Evolutionary conservation across 2,113 vertebrate species (phyloP), one percentile per base, ranked within the genome.

Genomic region (Gobiocypris rarus): DNA sequence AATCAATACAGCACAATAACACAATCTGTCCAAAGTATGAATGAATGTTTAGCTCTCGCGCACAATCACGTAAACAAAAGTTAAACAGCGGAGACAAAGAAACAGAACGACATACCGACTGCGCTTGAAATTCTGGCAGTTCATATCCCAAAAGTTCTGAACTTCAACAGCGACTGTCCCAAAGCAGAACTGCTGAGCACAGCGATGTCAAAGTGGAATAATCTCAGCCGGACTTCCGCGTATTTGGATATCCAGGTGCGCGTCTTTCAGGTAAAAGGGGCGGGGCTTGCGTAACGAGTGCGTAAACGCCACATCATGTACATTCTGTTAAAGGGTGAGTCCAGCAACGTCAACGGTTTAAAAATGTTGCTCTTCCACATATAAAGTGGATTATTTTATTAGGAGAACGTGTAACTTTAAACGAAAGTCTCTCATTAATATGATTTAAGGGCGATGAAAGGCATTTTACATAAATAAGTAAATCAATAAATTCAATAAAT

Each of bases 181-280:
- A 41, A 38, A n/a, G 52, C 0, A 22, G 48, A 54, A 11, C 1
- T 8, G 28, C 5, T 5, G 61, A 2, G 22, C 31, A 54, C 80
- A 17, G 54, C 61, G 26, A 45, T 24, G 69, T 83, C 45, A 81
- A 34, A 45, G 24, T 8, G 11, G 9, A 48, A 73, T 65, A 71
- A 81, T 78, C 79, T 85, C 67, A 59, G 54, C 75, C 19, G 50
- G 13, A 93, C 94, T 95, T 95, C 95, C 95, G 94, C 93, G 83
- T 90, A 41, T 93, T 86, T 93, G 91, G 94, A 92, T 38, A 50
- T 92, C 95, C 96, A 97, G 96, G 97, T 97, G 96, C 86, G 95
- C 90, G 89, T 73, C 85, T 77, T 76, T 90, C 93, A 93, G 93
- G 92, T 93, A 93, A 83, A 15, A 84, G 83, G 92, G 91, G 82